A percentile compares a stretch with the other conserved stretches of the same genome.
Conservation (phyloP, 1,140 invertebrate genomes). For the Globodera ellingtonae region DNA sequence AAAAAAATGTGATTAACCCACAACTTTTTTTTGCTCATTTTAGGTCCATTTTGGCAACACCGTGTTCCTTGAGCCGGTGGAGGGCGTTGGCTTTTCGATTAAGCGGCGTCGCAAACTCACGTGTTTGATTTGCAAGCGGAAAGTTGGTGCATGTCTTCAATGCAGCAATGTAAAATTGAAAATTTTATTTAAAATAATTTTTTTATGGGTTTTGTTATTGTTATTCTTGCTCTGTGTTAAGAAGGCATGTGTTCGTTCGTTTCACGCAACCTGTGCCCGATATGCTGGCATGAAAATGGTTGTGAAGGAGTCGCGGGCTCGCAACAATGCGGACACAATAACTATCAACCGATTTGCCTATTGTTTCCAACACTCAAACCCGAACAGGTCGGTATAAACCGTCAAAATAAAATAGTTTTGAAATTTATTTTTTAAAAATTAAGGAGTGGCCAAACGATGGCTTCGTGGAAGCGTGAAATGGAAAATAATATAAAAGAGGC, state of each 20-base stretch:
- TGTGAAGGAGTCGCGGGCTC: constrained; percentile 31
- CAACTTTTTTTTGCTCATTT: background rate
- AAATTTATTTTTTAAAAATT: background rate
- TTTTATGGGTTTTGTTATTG: too few species aligned
- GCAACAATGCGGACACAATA: constrained; percentile 35
- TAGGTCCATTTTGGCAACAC: constrained; percentile 54
- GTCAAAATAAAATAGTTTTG: too few species aligned
- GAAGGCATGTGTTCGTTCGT: constrained; percentile 41
- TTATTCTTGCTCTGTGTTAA: constrained; percentile 15
- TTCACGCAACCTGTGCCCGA: constrained; percentile 49
- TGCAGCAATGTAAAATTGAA: constrained; percentile 69
- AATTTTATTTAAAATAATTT: too few species aligned
- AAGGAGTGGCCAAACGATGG: constrained; percentile 5
- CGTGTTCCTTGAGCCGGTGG: constrained; percentile 78
- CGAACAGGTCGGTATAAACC: background rate
- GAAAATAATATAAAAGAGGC: constrained; percentile 40
- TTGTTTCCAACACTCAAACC: constrained; percentile 41
- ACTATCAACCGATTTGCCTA: constrained; percentile 46
- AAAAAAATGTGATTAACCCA: too few species aligned
- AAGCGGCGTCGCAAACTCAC: constrained; percentile 88
- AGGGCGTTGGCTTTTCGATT: constrained; percentile 92
- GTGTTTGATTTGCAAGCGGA: constrained; percentile 94
- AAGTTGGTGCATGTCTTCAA: constrained; percentile 93
- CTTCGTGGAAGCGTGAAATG: constrained; percentile 43
- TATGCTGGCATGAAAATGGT: constrained; percentile 47